Evolutionary conservation across 2,113 vertebrate genomes (phyloP).

Genomic region (Solea solea): DNA sequence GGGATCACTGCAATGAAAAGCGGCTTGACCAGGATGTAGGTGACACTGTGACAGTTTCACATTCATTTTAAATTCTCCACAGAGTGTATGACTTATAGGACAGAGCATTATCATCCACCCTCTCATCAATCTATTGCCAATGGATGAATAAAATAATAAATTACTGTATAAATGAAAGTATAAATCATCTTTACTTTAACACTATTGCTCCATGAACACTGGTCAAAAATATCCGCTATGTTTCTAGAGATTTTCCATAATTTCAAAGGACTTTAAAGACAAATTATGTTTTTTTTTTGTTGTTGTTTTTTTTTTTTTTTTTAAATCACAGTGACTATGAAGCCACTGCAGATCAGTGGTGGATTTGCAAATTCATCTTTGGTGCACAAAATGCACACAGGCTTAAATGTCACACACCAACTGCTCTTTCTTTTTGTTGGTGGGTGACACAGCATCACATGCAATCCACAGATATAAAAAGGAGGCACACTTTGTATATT

Average conservation of each 20-base stretch:
- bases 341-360: slow-evolving; percentile 53
- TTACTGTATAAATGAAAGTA: background rate
- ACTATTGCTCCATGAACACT: background rate
- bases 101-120: slow-evolving; percentile 27
- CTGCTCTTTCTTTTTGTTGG: slow-evolving; percentile 32
- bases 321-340: slow-evolving; percentile 42
- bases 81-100: slow-evolving; percentile 46
- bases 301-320: background rate
- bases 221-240: background rate
- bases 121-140: slow-evolving; percentile 11
- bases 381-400: slow-evolving; percentile 58
- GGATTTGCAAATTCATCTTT: slow-evolving; percentile 55
- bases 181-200: background rate
- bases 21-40: slow-evolving; percentile 58
- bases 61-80: slow-evolving; percentile 47
- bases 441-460: slow-evolving; percentile 59
- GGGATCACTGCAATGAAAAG: slow-evolving; percentile 76
- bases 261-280: slow-evolving; percentile 21
- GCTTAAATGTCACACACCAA: slow-evolving; percentile 56
- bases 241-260: slow-evolving; percentile 1
- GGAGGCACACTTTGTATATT: slow-evolving; percentile 11
- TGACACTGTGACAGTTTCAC: slow-evolving; percentile 65
- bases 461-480: slow-evolving; percentile 15
- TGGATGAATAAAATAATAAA: background rate
- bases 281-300: slow-evolving; percentile 35